A percentile compares a stretch with the other conserved stretches of the same genome.
These are phyloP conservation scores for Streptopelia turtur DNA, from an alignment of 2,797 vertebrate genomes.

Conservation along the genomic window DNA sequence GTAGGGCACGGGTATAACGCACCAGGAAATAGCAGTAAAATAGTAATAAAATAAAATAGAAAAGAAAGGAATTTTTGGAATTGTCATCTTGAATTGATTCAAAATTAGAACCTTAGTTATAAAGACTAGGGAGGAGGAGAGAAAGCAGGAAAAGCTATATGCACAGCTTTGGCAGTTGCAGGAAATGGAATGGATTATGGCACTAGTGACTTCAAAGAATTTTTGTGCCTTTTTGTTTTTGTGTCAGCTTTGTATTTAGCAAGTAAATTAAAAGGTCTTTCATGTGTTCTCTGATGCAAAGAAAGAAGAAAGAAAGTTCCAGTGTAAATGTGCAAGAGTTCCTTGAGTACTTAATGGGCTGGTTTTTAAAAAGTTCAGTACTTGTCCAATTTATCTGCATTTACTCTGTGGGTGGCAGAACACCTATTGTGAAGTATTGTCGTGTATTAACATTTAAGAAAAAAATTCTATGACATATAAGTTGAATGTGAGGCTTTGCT, in stretches of 20 bases:
- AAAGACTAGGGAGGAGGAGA: not conserved
- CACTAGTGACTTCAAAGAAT: not conserved
- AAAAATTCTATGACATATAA: constrained; percentile 54
- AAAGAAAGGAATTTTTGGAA: not conserved
- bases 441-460: constrained; percentile 10
- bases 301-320: not conserved
- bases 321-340: not conserved
- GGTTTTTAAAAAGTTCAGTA: constrained; percentile 7
- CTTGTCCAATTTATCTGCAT: not conserved
- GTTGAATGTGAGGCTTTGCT: constrained; percentile 56
- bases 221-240: not conserved
- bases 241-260: not conserved
- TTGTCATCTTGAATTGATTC: not conserved
- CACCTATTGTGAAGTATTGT: constrained; percentile 22
- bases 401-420: constrained; percentile 37
- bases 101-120: not conserved
- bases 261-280: not conserved
- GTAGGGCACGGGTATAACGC: not conserved
- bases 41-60: not conserved
- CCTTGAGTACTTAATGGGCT: not conserved
- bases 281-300: not conserved
- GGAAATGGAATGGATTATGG: not conserved
- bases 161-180: not conserved
- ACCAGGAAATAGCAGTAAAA: not conserved
- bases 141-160: not conserved